phyloP scores from a whole-genome alignment of 2,113 vertebrate species.

The Mellivora capensis region DNA sequence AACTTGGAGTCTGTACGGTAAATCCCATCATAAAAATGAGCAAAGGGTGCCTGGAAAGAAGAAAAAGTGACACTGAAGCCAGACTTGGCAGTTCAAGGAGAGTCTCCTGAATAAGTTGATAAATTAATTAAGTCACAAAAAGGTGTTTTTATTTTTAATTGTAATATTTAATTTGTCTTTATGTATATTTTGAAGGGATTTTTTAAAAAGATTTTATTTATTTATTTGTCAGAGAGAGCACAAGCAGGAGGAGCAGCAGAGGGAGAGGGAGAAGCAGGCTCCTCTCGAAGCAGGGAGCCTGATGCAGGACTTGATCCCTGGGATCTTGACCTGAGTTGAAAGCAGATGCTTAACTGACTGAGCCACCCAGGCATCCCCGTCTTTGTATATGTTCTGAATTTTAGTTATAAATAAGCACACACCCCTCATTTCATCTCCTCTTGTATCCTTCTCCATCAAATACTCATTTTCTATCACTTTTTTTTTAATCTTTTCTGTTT shows the following conservation, averaged over 20 bases:
- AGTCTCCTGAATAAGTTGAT: not conserved
- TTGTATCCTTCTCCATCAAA: not conserved
- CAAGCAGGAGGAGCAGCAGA: too few relatives aligned
- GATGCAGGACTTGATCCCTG: not conserved
- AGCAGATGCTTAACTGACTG: not conserved
- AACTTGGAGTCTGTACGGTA: constrained; percentile 7
- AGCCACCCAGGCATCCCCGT: not conserved
- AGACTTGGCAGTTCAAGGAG: not conserved
- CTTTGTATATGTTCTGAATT: not conserved
- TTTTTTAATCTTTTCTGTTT: constrained; percentile 24
- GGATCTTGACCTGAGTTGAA: not conserved
- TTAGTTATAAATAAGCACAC: not conserved
- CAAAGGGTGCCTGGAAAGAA: not conserved
- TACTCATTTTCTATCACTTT: not conserved
- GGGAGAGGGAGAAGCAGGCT: too few relatives aligned
- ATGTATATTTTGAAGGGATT: not conserved
- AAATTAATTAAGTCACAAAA: not conserved
- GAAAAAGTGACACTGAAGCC: not conserved
- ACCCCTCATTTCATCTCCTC: not conserved
- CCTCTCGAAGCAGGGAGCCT: not conserved
- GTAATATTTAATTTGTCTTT: not conserved
- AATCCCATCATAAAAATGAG: constrained; percentile 1
- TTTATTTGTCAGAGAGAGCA: not conserved
- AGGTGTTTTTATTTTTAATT: not conserved
- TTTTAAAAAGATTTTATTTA: not conserved